Percentiles rank a stretch among this genome's conserved stretches.
Evolutionary conservation across 2,797 vertebrate species (phyloP).

Genomic region (Darevskia mixta): DNA sequence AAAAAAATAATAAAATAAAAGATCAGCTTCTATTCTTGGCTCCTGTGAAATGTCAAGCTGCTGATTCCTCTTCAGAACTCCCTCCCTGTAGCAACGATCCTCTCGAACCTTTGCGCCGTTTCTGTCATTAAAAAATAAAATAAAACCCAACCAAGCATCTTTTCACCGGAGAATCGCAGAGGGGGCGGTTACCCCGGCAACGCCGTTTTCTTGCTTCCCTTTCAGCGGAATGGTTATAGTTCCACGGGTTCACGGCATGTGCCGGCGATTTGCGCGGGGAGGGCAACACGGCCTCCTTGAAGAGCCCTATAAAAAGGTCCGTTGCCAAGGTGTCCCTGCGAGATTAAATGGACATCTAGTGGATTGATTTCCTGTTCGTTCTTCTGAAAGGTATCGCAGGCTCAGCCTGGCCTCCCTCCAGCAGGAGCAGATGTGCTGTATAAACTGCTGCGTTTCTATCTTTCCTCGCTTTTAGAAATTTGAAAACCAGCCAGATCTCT

Average conservation of each 20-base stretch:
- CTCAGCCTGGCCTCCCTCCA: conserved; percentile 22
- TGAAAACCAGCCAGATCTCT: conserved; percentile 12
- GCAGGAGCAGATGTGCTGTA: conserved; percentile 23
- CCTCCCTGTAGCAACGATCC: not conserved
- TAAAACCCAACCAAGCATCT: not conserved
- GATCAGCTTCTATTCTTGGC: not conserved
- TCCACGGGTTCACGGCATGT: not conserved
- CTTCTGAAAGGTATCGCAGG: conserved; percentile 11
- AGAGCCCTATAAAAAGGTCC: not conserved
- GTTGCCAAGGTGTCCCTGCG: conserved; percentile 29
- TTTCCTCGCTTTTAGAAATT: not conserved
- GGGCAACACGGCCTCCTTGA: not conserved
- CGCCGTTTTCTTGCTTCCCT: not conserved
- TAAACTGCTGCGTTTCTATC: conserved; percentile 13
- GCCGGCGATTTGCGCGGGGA: not conserved
- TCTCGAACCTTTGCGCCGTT: not conserved
- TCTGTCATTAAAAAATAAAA: not conserved
- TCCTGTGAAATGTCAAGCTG: conserved; percentile 2
- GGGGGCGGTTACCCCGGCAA: not conserved
- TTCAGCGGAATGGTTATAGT: not conserved
- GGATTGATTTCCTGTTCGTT: conserved; percentile 40
- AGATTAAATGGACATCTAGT: conserved; percentile 31
- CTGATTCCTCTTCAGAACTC: not conserved
- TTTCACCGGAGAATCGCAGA: conserved; percentile 3
- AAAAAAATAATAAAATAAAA: not conserved